These are phyloP conservation scores for Belonocnema kinseyi DNA, from an alignment of 1,140 invertebrate genomes.

Conservation along the genomic window DNA sequence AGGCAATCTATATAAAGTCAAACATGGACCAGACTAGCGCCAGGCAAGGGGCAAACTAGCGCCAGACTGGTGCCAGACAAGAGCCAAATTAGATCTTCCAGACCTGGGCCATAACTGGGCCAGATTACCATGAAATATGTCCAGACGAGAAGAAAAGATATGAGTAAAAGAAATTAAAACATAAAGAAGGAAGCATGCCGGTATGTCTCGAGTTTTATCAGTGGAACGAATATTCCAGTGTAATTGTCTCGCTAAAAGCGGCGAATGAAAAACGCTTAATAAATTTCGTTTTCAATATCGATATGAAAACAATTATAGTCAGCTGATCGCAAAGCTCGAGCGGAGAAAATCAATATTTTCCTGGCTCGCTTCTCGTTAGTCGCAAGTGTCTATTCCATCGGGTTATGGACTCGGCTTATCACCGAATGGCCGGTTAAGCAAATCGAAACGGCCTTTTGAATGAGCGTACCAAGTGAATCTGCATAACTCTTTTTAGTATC, in stretches of 20 bases:
- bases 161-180: background rate
- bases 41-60: no score
- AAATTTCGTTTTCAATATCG: constrained; percentile 10
- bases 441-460: constrained; percentile 17
- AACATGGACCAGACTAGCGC: no score
- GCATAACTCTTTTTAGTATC: constrained; percentile 24
- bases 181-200: background rate
- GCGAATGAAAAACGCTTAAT: constrained; percentile 3
- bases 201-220: background rate
- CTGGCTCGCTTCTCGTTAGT: constrained; percentile 16
- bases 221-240: background rate
- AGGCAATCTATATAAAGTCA: no score
- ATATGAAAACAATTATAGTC: constrained; percentile 5
- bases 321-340: constrained; percentile 4
- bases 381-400: constrained; percentile 12
- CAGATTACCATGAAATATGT: no score
- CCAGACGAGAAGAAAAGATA: no score
- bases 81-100: no score
- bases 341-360: constrained; percentile 28
- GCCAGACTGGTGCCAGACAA: no score
- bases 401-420: constrained; percentile 15
- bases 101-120: no score
- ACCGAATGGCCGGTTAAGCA: constrained; percentile 28
- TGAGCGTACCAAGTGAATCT: constrained; percentile 22
- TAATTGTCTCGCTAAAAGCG: constrained; percentile 4